A percentile compares a stretch with the other conserved stretches of the same genome.
Conservation (phyloP, 35 echinoderm and acorn worm genomes). For the Chiridota heheva region DNA sequence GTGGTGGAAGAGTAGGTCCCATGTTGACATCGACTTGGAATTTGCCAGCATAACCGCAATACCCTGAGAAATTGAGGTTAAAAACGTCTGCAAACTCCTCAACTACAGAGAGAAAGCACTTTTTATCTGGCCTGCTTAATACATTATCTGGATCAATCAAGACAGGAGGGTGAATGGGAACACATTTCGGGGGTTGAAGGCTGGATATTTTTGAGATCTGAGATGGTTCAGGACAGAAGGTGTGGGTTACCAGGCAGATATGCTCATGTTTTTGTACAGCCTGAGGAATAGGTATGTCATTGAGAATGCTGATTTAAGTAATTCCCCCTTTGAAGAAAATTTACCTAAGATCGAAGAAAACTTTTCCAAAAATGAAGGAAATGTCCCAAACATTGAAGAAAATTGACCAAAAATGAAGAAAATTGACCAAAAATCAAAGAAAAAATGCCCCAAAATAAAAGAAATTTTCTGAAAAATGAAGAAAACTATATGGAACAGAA, state of each 20-base stretch:
- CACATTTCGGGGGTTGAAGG: background rate
- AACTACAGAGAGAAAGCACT: background rate
- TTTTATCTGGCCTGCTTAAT: background rate
- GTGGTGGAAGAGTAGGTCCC: constrained; percentile 69
- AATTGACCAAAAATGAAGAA: too few relatives aligned
- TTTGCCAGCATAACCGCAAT: constrained; percentile 27
- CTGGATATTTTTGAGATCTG: too few relatives aligned
- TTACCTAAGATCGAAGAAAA: too few relatives aligned
- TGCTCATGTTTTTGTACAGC: constrained; percentile 5
- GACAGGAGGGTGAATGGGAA: background rate
- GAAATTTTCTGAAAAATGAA: too few relatives aligned
- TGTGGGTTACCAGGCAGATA: background rate
- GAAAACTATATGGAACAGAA: too few relatives aligned
- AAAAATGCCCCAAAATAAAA: too few relatives aligned
- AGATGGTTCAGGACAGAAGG: background rate
- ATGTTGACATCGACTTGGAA: constrained; percentile 53
- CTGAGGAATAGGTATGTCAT: background rate
- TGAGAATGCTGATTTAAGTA: background rate
- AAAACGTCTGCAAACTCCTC: constrained; percentile 40
- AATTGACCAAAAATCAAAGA: too few relatives aligned
- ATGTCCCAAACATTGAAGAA: too few relatives aligned
- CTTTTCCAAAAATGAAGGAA: too few relatives aligned
- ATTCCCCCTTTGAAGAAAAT: too few relatives aligned
- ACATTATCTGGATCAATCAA: constrained; percentile 24
- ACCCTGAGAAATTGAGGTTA: background rate